Evolutionary conservation across 2,113 vertebrate species (phyloP), one percentile per base, ranked within the genome.

Genomic region (Hippocampus guttulatus): DNA sequence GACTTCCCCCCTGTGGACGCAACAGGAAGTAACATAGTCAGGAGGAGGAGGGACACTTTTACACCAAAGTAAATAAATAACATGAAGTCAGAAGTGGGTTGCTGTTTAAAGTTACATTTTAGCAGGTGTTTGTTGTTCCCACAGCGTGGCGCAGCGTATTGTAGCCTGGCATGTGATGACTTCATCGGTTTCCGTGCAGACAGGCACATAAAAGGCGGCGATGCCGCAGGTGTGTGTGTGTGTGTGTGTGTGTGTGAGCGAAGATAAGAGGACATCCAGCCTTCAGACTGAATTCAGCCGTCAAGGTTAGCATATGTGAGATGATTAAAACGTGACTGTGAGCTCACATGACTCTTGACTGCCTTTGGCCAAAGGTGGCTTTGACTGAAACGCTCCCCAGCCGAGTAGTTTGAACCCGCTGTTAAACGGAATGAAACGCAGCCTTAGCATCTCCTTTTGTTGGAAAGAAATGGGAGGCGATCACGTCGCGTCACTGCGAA

Each of bases 1-100:
- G 0, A 73, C 88, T 91, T 91, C 91, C 91, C 82, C 77, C 79
- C 63, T 27, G 3, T 45, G 69, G 76, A 79, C 78, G 71, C 27
- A 38, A 74, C 80, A 84, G 89, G 89, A 91, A 87, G 83, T 81
- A 67, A 20, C 76, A 62, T 1, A 55, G 63, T 69, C 62, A 23
- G 21, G 61, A 40, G 51, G 58, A 64, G 47, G 3, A 1, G 38
- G 45, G 38, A 23, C n/a, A 52, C 21, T 20, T 38, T 52, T 8
- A 38, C 6, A 38, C 66, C 21, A 68, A 68, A 65, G 43, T 45
- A 61, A 61, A 65, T 65, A 41, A 64, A 12, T 43, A 63, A 33
- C 58, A 5, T 30, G 27, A 38, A 45, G 14, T 16, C 40, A 43
- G 40, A 25, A 64, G 12, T 5, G n/a, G n/a, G 43, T 27, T 5